Percentiles rank a stretch among this genome's conserved stretches.
These are phyloP conservation scores for Eupithecia subumbrata DNA, from an alignment of 2,888 invertebrate species.

Conservation along the genomic window DNA sequence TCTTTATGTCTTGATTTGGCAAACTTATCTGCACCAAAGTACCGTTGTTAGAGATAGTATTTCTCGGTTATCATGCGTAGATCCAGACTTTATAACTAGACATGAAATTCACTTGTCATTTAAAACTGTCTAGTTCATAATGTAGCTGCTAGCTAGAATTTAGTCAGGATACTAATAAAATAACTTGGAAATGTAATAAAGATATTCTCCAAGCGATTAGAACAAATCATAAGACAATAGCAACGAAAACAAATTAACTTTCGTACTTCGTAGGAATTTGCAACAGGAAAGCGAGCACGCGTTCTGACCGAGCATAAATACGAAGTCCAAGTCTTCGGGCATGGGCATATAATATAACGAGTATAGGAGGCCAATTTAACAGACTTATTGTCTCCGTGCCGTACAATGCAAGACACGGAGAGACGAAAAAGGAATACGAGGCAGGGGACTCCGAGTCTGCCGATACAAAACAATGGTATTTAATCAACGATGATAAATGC, in stretches of 20 bases:
- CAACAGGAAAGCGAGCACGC: constrained; percentile 65
- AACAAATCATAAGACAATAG: constrained; percentile 53
- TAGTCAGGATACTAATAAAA: constrained; percentile 10
- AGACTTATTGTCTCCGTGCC: constrained; percentile 82
- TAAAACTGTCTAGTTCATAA: not conserved
- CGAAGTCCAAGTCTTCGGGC: constrained; percentile 61
- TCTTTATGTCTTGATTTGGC: constrained; percentile 53
- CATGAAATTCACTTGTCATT: not conserved
- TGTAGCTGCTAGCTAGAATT: constrained; percentile 25
- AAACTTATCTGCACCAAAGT: constrained; percentile 43
- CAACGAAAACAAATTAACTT: constrained; percentile 61
- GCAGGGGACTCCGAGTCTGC: constrained; percentile 74
- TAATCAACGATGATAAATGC: constrained; percentile 85
- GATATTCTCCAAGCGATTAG: constrained; percentile 44
- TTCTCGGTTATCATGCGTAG: constrained; percentile 42
- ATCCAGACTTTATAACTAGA: constrained; percentile 41
- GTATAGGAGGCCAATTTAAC: constrained; percentile 81
- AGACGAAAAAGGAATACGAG: constrained; percentile 76
- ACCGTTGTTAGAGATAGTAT: constrained; percentile 41
- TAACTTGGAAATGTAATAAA: not conserved
- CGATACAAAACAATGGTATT: constrained; percentile 84
- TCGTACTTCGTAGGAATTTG: constrained; percentile 62
- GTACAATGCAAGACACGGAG: constrained; percentile 78
- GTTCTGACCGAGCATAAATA: constrained; percentile 70
- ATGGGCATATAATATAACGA: constrained; percentile 69